Evolutionary conservation across 2,797 vertebrate species (phyloP).

Genomic region (Steatocranus sp.): DNA sequence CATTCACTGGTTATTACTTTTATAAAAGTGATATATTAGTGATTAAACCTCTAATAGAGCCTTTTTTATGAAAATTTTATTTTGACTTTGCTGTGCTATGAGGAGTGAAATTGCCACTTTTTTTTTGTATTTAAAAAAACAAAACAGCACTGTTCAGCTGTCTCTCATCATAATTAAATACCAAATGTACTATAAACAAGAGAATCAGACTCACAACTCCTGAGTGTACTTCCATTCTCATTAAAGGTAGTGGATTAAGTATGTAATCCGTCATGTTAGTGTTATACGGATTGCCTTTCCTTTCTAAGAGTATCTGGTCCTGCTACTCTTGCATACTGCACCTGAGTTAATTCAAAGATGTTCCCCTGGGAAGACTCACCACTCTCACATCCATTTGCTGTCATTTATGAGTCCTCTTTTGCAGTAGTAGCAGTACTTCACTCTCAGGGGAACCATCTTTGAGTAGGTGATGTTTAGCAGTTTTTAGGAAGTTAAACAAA

Average conservation of each 20-base stretch:
- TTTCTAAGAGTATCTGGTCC: background rate
- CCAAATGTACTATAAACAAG: background rate
- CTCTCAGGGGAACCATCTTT: constrained; percentile 15
- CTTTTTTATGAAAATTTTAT: background rate
- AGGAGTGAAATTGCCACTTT: background rate
- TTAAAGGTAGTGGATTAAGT: background rate
- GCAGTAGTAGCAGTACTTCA: background rate
- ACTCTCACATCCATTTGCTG: background rate
- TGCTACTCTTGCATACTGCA: background rate
- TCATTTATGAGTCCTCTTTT: constrained; percentile 15
- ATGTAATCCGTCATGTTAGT: background rate
- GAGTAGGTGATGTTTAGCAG: constrained; percentile 8
- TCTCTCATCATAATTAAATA: background rate
- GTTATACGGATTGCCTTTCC: background rate
- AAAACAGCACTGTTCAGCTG: background rate
- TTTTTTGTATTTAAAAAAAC: background rate
- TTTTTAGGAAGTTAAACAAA: constrained; percentile 11
- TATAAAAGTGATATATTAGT: background rate
- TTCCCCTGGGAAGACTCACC: background rate
- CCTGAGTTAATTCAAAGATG: background rate
- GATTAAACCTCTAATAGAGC: background rate
- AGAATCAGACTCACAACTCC: background rate
- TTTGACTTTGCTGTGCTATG: background rate
- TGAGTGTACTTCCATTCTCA: background rate
- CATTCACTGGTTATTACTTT: background rate